Evolutionary conservation across 2,888 invertebrate species (phyloP), one percentile per base, ranked within the genome.

Genomic region (Drosophila niveifrons): DNA sequence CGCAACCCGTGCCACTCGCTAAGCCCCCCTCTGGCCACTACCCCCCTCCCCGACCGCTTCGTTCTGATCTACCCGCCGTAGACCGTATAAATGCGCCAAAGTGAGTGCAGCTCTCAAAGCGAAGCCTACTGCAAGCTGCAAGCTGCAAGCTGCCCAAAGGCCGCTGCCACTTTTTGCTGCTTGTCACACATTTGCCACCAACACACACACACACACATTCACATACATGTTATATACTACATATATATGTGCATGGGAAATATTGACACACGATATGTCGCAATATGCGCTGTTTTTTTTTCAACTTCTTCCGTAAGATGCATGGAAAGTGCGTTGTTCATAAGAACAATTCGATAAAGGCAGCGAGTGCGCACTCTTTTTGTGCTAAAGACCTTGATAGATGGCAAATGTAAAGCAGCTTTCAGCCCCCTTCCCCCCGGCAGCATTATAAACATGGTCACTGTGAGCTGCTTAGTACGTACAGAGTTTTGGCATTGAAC

Each of bases 41-140:
- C 6, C 13, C 11, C n/a, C 36, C n/a, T 0, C 31, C 7, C 1
- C 10, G 0, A 8, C 36, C 36, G 4, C 36, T 4, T 36, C 36
- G 11, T 15, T 44, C 34, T 18, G 43, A 44, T 44, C 41, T 44
- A 65, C 75, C 69, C 48, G 48, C 23, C 48, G 48, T 17, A 57
- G 52, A 53, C 70, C 56, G 31, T 59, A 70, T 51, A 80, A 76
- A 75, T 76, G 75, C 65, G 59, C 58, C 58, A 75, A 75, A 79
- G 52, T 67, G 66, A 46, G 52, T 58, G 75, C 69, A 48, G 57
- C 51, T 34, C 57, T 61, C 71, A 46, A 75, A 69, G 47, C 52
- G 59, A 36, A 41, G 51, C 36, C 43, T 39, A 39, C 29, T 66
- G 46, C 48, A n/a, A 50, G 58, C 44, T 43, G 46, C 48, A n/a